Conservation (phyloP, 2,888 invertebrate species). For the Perithous albicinctus region DNA sequence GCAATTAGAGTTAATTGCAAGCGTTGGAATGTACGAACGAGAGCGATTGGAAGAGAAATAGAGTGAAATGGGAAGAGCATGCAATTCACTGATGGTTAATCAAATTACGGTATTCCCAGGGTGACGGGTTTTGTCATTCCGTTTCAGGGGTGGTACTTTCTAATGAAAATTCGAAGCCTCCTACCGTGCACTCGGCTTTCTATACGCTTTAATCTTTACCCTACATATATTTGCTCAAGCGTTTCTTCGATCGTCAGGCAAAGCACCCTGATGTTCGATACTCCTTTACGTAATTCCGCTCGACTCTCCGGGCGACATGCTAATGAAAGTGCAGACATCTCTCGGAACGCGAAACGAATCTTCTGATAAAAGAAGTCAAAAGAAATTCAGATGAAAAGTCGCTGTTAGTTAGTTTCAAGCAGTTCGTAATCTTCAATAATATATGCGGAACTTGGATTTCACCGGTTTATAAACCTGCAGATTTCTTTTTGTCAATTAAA, state of each 20-base stretch:
- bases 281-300: conserved; percentile 11
- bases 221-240: conserved; percentile 40
- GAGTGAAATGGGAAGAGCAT: conserved; percentile 30
- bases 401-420: background rate
- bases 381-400: background rate
- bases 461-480: too few species aligned
- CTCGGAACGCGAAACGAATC: background rate
- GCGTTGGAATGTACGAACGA: conserved; percentile 41
- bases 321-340: conserved; percentile 42
- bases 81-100: conserved; percentile 59
- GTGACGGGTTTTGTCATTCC: conserved; percentile 59
- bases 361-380: background rate
- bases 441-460: background rate
- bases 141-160: conserved; percentile 37
- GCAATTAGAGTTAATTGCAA: conserved; percentile 62
- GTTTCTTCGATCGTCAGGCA: conserved; percentile 15
- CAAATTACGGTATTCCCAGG: conserved; percentile 61
- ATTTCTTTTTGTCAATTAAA: too few species aligned
- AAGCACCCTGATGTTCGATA: background rate
- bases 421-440: background rate
- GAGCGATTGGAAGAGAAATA: conserved; percentile 2
- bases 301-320: background rate
- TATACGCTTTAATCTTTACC: conserved; percentile 42
- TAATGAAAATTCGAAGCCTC: conserved; percentile 66
- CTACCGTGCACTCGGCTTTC: conserved; percentile 37